A percentile compares a stretch with the other conserved stretches of the same genome.
Evolutionary conservation across 2,797 vertebrate genomes (phyloP).

Genomic region (Cetoscarus ocellatus): DNA sequence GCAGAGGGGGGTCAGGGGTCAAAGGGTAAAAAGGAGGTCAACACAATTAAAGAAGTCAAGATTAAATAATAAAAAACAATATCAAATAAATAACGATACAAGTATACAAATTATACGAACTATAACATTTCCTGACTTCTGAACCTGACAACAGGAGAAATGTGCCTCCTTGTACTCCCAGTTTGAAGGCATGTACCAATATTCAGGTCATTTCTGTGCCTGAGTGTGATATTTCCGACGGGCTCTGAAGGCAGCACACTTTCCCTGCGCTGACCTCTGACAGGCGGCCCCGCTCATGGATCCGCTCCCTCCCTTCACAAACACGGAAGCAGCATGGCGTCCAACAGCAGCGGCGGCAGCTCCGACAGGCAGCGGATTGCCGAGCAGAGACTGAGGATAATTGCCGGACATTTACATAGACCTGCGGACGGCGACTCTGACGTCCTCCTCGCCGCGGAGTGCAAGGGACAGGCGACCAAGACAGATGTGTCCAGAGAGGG

Average conservation of each 20-base stretch:
- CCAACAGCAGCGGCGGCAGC: slow-evolving; percentile 70
- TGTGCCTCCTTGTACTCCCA: no score
- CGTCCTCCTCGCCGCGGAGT: slow-evolving; percentile 70
- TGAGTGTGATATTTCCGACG: slow-evolving; percentile 14
- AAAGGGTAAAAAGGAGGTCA: no score
- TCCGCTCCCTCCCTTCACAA: slow-evolving; percentile 74
- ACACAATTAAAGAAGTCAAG: no score
- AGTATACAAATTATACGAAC: no score
- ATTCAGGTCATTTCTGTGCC: neutral
- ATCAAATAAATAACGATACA: no score
- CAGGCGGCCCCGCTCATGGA: slow-evolving; percentile 51
- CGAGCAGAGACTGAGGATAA: slow-evolving; percentile 82
- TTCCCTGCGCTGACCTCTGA: slow-evolving; percentile 71
- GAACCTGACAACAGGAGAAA: neutral
- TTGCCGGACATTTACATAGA: slow-evolving; percentile 81
- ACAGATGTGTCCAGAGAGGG: slow-evolving; percentile 44
- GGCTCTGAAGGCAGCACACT: slow-evolving; percentile 40
- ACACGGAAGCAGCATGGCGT: slow-evolving; percentile 92
- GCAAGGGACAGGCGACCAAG: slow-evolving; percentile 72
- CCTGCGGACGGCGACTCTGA: slow-evolving; percentile 42
- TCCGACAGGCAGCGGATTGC: slow-evolving; percentile 79
- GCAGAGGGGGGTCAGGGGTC: no score
- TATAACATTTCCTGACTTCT: neutral
- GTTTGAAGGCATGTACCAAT: neutral
- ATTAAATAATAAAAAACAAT: no score